phyloP scores from a whole-genome alignment of 2,113 vertebrate genomes.

The Clupea harengus region DNA sequence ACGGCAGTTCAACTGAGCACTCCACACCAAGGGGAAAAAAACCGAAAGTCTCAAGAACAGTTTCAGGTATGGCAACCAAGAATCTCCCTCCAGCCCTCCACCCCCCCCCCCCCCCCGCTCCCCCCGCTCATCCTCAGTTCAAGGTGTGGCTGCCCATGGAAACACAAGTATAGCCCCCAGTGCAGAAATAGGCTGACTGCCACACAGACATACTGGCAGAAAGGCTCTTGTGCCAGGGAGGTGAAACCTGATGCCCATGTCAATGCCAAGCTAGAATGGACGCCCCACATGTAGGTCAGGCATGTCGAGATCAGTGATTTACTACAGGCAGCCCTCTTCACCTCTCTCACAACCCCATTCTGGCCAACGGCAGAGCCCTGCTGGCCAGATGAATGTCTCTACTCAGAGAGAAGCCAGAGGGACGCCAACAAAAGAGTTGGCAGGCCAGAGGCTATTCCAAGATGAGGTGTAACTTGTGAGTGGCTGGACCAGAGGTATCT shows the following conservation, averaged over 20 bases:
- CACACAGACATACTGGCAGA: not conserved
- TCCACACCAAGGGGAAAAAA: not conserved
- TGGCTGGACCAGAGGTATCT: not conserved
- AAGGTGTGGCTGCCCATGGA: not conserved
- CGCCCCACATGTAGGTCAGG: not conserved
- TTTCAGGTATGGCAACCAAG: constrained; percentile 2
- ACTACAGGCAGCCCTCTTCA: not conserved
- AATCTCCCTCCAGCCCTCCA: not conserved
- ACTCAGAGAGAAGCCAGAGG: not conserved
- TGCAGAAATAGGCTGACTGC: not conserved
- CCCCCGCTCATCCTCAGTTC: too few relatives aligned
- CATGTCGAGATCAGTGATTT: not conserved
- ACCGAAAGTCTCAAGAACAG: not conserved
- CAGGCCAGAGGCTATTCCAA: not conserved
- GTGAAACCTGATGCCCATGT: not conserved
- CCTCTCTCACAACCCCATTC: not conserved
- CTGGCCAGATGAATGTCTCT: not conserved
- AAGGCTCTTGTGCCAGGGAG: not conserved
- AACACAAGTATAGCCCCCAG: not conserved
- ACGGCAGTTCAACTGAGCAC: not conserved
- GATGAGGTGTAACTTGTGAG: not conserved
- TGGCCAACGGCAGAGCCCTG: not conserved
- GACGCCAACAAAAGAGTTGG: not conserved
- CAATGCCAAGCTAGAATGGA: not conserved
- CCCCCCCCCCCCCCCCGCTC: not conserved